Percentiles rank a stretch among this genome's conserved stretches.
Evolutionary conservation across 2,113 vertebrate genomes (phyloP).

Genomic region (Nettapus auritus): DNA sequence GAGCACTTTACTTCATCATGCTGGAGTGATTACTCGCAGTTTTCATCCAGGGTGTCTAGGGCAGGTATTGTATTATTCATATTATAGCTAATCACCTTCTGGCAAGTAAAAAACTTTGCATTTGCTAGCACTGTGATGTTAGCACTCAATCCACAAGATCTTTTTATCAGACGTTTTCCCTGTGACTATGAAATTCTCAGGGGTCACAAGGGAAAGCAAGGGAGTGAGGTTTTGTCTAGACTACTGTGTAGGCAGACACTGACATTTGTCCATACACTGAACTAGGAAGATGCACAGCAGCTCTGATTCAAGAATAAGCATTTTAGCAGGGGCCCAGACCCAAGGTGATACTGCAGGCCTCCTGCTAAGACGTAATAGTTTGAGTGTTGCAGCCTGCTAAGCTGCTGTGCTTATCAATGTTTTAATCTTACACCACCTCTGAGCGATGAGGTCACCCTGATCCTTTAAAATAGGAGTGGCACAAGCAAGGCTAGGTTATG

Average conservation of each 20-base stretch:
- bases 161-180: background rate
- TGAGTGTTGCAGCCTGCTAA: background rate
- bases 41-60: constrained; percentile 10
- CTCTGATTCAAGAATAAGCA: background rate
- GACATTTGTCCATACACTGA: background rate
- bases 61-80: constrained; percentile 42
- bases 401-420: background rate
- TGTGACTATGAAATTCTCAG: background rate
- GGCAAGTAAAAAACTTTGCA: background rate
- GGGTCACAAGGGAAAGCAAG: background rate
- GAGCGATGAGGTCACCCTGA: background rate
- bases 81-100: constrained; percentile 26
- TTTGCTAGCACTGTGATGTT: background rate
- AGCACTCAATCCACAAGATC: background rate
- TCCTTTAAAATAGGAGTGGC: background rate
- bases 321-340: background rate
- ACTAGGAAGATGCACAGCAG: background rate
- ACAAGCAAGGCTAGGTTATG: background rate
- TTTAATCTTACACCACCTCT: background rate
- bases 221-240: background rate
- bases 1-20: background rate
- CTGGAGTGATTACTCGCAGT: constrained; percentile 13
- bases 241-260: background rate
- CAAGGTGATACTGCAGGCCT: background rate
- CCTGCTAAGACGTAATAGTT: background rate